These are phyloP conservation scores for Tenthredo distinguenda DNA, from an alignment of 2,888 invertebrate genomes.

Conservation along the genomic window DNA sequence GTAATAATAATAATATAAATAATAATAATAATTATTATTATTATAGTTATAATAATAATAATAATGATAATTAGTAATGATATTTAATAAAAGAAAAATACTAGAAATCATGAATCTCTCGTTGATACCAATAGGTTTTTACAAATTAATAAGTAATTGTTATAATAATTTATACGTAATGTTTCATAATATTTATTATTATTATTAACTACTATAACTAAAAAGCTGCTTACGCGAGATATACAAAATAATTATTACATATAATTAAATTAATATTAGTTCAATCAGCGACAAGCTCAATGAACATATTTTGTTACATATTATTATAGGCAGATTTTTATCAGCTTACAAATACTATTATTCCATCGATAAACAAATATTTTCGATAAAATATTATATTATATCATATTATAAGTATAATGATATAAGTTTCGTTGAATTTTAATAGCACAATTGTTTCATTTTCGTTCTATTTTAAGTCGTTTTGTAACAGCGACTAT, in stretches of 20 bases:
- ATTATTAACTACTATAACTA: slow-evolving; percentile 22
- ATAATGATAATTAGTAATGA: slow-evolving; percentile 53
- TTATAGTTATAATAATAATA: slow-evolving; percentile 49
- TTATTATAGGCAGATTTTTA: slow-evolving; percentile 27
- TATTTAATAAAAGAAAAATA: slow-evolving; percentile 42
- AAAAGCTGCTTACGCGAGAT: background rate
- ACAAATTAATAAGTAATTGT: slow-evolving; percentile 49
- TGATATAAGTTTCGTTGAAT: slow-evolving; percentile 22
- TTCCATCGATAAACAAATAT: slow-evolving; percentile 34
- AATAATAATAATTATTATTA: slow-evolving; percentile 37
- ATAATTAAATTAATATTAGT: slow-evolving; percentile 26
- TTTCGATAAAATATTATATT: slow-evolving; percentile 36
- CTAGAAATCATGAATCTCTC: slow-evolving; percentile 51
- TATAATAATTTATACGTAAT: slow-evolving; percentile 47
- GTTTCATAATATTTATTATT: slow-evolving; percentile 46
- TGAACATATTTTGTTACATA: slow-evolving; percentile 44
- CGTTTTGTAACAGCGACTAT: background rate
- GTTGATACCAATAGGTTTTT: slow-evolving; percentile 48
- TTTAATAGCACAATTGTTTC: slow-evolving; percentile 30
- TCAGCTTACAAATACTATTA: slow-evolving; percentile 22
- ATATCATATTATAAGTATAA: background rate
- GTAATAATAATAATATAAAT: slow-evolving; percentile 56
- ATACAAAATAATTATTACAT: slow-evolving; percentile 16
- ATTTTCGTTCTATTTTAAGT: background rate
- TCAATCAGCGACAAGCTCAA: slow-evolving; percentile 28